Conservation (phyloP, 2,113 vertebrate genomes). For the Oreocharis arfaki region DNA sequence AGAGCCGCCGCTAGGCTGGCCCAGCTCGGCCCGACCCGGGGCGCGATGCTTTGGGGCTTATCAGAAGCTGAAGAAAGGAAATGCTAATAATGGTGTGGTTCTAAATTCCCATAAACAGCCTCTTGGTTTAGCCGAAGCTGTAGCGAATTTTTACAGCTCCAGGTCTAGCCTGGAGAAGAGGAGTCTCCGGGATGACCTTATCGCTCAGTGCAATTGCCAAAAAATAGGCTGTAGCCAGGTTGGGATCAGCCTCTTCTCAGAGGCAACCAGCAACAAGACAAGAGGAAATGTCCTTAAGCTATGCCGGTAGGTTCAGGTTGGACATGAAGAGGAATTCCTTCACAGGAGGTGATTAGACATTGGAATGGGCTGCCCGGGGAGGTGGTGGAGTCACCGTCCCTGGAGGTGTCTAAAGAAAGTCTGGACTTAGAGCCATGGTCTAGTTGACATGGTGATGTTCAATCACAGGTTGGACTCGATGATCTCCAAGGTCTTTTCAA, state of each 20-base stretch:
- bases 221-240: background rate
- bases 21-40: no score
- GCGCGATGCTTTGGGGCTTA: accelerated
- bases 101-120: background rate
- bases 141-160: background rate
- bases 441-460: background rate
- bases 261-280: no score
- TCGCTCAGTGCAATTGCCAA: background rate
- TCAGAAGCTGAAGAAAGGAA: background rate
- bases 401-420: background rate
- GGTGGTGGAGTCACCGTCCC: accelerated
- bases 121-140: background rate
- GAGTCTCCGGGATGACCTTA: background rate
- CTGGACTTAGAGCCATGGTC: background rate
- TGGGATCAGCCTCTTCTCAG: background rate
- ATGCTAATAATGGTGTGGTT: background rate
- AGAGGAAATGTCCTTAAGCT: background rate
- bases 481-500: background rate
- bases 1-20: background rate
- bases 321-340: background rate
- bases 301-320: background rate
- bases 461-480: background rate
- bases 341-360: background rate
- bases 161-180: background rate
- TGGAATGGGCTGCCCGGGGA: background rate